Percentiles rank a stretch among this genome's conserved stretches.
These are phyloP conservation scores for Lutraria rhynchaena DNA, from an alignment of 1,140 invertebrate genomes.

Conservation along the genomic window DNA sequence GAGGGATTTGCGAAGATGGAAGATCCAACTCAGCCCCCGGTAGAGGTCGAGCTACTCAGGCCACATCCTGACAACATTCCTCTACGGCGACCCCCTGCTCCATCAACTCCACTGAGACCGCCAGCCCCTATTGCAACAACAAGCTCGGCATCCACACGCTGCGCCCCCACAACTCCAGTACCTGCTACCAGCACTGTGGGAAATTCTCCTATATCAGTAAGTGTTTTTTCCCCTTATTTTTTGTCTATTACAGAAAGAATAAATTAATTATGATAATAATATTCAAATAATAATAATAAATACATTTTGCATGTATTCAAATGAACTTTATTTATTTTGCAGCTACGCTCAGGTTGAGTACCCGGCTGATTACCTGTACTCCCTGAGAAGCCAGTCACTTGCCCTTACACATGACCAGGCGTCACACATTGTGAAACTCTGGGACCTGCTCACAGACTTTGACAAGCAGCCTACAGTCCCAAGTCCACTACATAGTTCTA, in stretches of 20 bases:
- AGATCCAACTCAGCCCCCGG: constrained; percentile 14
- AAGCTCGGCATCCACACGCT: no score
- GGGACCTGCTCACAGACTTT: constrained; percentile 7
- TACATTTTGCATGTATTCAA: background rate
- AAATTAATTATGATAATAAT: constrained; percentile 1
- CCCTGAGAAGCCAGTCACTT: background rate
- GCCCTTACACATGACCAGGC: constrained; percentile 2
- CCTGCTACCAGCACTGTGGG: background rate
- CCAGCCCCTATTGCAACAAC: no score
- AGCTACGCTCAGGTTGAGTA: constrained; percentile 4
- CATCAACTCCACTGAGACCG: no score
- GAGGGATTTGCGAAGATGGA: constrained; percentile 39
- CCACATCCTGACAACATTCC: background rate
- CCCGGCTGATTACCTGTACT: constrained; percentile 19
- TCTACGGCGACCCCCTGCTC: background rate
- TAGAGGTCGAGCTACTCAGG: background rate
- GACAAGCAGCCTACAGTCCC: constrained; percentile 18
- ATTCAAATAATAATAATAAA: background rate
- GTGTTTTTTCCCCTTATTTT: no score
- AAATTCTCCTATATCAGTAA: background rate
- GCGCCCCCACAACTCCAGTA: background rate
- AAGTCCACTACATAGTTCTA: background rate
- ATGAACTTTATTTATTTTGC: background rate
- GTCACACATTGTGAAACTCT: background rate
- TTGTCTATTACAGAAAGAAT: background rate